Percentiles rank a stretch among this genome's conserved stretches.
These are phyloP conservation scores for Scytalopus superciliaris DNA, from an alignment of 2,113 vertebrate genomes.

Conservation along the genomic window DNA sequence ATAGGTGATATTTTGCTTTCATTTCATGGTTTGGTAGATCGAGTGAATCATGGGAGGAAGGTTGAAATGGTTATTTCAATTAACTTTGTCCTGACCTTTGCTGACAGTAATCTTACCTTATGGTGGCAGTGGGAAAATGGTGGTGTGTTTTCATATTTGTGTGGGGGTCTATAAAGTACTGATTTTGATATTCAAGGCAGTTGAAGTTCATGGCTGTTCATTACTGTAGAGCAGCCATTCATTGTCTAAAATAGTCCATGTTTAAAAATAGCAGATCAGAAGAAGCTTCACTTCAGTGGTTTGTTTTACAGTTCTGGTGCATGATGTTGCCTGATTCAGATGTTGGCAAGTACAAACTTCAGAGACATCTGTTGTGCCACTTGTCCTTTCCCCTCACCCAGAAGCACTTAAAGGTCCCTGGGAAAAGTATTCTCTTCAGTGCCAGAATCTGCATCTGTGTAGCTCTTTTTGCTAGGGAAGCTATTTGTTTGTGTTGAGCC, in stretches of 20 bases:
- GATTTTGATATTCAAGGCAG: not conserved
- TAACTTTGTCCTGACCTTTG: not conserved
- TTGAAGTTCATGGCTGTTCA: not conserved
- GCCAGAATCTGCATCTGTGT: not conserved
- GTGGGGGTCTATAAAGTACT: not conserved
- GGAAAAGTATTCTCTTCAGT: not conserved
- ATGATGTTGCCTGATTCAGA: not conserved
- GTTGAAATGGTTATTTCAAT: not conserved
- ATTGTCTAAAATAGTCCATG: not conserved
- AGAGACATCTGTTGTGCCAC: not conserved
- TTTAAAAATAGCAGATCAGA: slow-evolving; percentile 3
- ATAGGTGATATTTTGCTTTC: not conserved
- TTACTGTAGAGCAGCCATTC: not conserved
- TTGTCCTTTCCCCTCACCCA: not conserved
- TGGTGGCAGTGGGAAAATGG: not conserved
- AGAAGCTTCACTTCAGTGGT: not conserved
- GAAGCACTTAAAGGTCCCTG: not conserved
- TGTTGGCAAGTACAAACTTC: not conserved
- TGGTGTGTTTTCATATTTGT: not conserved
- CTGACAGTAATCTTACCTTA: not conserved
- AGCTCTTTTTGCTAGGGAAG: not conserved
- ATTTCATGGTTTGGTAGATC: not conserved
- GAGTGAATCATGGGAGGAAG: not conserved
- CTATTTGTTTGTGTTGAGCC: not conserved
- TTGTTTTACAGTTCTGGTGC: slow-evolving; percentile 12